phyloP scores from a whole-genome alignment of 2,888 invertebrate species.

The Drosophila nr. fundita region DNA sequence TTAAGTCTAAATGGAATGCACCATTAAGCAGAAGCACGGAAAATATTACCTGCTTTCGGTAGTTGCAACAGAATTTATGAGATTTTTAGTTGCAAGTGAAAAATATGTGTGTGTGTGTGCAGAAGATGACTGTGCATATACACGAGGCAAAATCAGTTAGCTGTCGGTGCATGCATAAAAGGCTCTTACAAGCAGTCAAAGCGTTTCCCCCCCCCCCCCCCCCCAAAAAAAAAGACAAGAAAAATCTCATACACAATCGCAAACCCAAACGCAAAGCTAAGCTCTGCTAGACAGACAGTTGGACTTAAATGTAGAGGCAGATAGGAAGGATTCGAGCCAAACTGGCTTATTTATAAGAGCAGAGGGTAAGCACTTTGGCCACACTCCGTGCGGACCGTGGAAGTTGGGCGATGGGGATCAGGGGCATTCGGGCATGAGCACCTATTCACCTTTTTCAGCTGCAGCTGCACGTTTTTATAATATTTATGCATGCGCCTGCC shows the following conservation, averaged over 20 bases:
- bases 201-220: constrained; percentile 49
- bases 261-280: constrained; percentile 26
- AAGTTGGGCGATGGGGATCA: neutral
- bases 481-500: constrained; percentile 75
- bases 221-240: constrained; percentile 23
- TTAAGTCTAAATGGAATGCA: constrained; percentile 12
- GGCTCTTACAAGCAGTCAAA: constrained; percentile 52
- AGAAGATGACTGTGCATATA: constrained; percentile 12
- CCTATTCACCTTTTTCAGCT: constrained; percentile 65
- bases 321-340: constrained; percentile 48
- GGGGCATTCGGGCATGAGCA: constrained; percentile 17
- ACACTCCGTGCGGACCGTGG: constrained; percentile 35
- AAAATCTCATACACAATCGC: neutral
- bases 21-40: constrained; percentile 20
- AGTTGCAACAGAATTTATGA: constrained; percentile 37
- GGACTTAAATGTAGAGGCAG: constrained; percentile 35
- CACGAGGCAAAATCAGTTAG: constrained; percentile 55
- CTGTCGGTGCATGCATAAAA: constrained; percentile 60
- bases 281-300: constrained; percentile 33
- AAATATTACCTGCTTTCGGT: constrained; percentile 15
- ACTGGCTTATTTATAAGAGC: constrained; percentile 72
- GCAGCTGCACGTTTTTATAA: constrained; percentile 73
- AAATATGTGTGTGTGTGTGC: constrained; percentile 4
- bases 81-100: constrained; percentile 49
- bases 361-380: constrained; percentile 70